These are phyloP conservation scores for Sinella curviseta DNA, from an alignment of 1,140 invertebrate genomes.

Conservation along the genomic window DNA sequence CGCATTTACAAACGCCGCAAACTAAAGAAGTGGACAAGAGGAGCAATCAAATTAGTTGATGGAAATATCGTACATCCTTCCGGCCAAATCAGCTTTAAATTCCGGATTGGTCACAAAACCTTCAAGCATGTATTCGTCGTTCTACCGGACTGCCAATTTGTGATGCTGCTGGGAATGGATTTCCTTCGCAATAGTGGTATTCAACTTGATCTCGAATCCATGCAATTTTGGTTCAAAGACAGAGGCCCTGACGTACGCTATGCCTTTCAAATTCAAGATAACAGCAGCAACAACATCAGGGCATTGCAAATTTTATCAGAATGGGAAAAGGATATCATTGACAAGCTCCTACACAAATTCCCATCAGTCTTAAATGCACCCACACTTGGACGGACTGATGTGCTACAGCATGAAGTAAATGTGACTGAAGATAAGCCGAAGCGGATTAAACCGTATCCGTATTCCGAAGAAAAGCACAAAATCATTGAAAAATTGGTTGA, in stretches of 20 bases:
- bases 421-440: background rate
- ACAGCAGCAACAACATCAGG: no score
- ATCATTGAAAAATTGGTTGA: constrained; percentile 3
- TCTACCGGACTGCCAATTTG: background rate
- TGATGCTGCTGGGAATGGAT: background rate
- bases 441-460: background rate
- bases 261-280: no score
- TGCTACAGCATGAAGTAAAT: background rate
- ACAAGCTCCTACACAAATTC: background rate
- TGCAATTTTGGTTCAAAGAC: no score
- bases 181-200: background rate
- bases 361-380: background rate
- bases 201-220: background rate
- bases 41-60: background rate
- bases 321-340: background rate
- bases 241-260: no score
- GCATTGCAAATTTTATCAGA: background rate
- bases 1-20: background rate
- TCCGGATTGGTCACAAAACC: background rate
- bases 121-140: background rate
- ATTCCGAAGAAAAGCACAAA: background rate
- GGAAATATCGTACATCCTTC: background rate
- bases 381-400: background rate
- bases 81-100: background rate
- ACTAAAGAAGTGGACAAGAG: background rate